Evolutionary conservation across 2,888 invertebrate genomes (phyloP).

Genomic region (Drosophila incognita): DNA sequence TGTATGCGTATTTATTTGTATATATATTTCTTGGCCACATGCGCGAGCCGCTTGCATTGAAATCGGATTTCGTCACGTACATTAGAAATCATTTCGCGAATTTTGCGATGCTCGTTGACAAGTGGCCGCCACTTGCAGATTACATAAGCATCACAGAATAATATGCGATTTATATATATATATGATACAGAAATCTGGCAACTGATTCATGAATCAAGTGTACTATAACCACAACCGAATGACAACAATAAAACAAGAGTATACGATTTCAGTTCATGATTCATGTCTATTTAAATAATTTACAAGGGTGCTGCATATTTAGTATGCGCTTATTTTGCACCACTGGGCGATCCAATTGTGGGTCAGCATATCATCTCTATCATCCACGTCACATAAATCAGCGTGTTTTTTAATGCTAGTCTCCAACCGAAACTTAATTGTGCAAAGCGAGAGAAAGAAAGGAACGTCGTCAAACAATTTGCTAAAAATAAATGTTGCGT

Average conservation of each 20-base stretch:
- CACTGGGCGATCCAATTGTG: not conserved
- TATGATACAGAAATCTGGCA: not conserved
- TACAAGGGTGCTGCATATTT: not conserved
- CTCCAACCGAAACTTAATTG: conserved; percentile 60
- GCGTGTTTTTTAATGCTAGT: conserved; percentile 11
- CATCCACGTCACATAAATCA: conserved; percentile 15
- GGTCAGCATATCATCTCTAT: not conserved
- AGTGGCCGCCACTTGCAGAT: conserved; percentile 64
- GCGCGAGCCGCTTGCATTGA: conserved; percentile 57
- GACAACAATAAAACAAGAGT: not conserved
- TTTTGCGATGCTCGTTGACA: conserved; percentile 50
- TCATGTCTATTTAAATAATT: not conserved
- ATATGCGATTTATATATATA: not conserved
- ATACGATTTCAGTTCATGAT: not conserved
- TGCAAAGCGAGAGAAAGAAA: conserved; percentile 34
- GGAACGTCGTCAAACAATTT: conserved; percentile 70
- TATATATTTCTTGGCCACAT: conserved; percentile 45
- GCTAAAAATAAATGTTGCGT: conserved; percentile 78
- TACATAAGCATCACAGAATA: conserved; percentile 43
- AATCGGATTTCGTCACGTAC: conserved; percentile 79
- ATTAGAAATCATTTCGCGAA: conserved; percentile 72
- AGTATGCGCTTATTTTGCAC: not conserved
- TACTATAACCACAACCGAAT: not conserved
- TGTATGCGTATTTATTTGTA: conserved; percentile 7
- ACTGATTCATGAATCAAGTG: conserved; percentile 1